Evolutionary conservation across 2,888 invertebrate genomes (phyloP), one percentile per base, ranked within the genome.

Genomic region (Muscina levida): DNA sequence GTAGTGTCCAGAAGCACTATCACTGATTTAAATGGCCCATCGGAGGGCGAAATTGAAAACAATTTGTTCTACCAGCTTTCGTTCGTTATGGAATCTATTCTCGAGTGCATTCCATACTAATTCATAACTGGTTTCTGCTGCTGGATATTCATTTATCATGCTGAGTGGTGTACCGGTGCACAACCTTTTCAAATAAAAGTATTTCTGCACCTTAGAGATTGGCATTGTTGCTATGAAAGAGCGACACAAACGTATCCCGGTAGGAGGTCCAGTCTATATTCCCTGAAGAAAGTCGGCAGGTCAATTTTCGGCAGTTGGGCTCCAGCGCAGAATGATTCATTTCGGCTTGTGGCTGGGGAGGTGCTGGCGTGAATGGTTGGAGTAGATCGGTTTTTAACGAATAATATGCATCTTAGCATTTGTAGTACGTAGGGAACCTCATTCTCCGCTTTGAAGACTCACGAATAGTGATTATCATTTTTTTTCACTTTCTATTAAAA

Each of bases 151-250:
- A 17, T 70, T 56, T 46, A n/a, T n/a, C n/a, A n/a, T n/a, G n/a
- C n/a, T n/a, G n/a, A n/a, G n/a, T n/a, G n/a, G n/a, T n/a, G n/a
- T n/a, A n/a, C n/a, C n/a, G n/a, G n/a, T n/a, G n/a, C n/a, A n/a
- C n/a, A n/a, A n/a, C n/a, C n/a, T n/a, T 19, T 77, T 77, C 5
- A 77, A 24, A 68, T 78, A 81, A 37, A 81, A 81, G 57, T 73
- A 77, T 42, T 80, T 77, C 26, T 80, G 76, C 19, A 77, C 37
- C 10, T 72, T 74, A 10, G 73, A 26, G 11, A 77, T n/a, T 22
- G 1, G 71, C 59, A 11, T 56, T 46, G 42, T 77, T 80, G 11
- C 70, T n/a, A 44, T 71, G 80, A n/a, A 77, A 70, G 1, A 80
- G 70, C 19, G 76, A 72, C 11, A 56, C 24, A 68, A 79, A 76